Evolutionary conservation across 2,113 vertebrate species (phyloP), one percentile per base, ranked within the genome.

Genomic region (Thunnus maccoyii): DNA sequence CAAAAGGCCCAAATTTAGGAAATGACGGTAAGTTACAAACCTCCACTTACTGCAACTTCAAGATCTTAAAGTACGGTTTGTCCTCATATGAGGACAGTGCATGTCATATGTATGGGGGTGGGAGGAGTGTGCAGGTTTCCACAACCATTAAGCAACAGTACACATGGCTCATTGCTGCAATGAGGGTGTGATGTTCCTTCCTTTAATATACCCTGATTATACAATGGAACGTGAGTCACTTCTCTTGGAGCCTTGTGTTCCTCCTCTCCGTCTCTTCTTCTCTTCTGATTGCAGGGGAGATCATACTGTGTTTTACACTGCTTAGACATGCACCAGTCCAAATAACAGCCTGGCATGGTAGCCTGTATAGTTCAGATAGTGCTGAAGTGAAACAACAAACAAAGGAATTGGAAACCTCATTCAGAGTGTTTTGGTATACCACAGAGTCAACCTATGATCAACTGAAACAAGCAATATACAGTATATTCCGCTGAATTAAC

Each of bases 101-200:
- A 72, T 22, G 27, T 68, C 11, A 44, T 67, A 72, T 76, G 48
- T 44, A 72, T 50, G 50, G 46, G 79, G 66, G 64, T 73, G 80
- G 72, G 46, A 79, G 65, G 77, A 72, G 57, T 20, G 48, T 68
- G 70, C 70, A 76, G 68, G 70, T 82, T 77, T 85, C 72, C 61
- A 80, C 77, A 76, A 78, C 62, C 75, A 70, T 68, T 55, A 86
- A 83, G 83, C 70, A 73, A 71, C 82, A 76, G 70, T 61, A 50
- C 83, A 82, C 84, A 76, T 80, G 51, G 78, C 74, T 82, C 76
- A 78, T 69, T 86, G 80, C 82, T 84, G 88, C 77, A 89, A 89
- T 65, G 83, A 92, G 90, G 89, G 92, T 94, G 92, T 69, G 90
- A 93, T 92, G 90, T 90, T 91, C 91, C 85, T 88, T 88, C 86